phyloP scores from a whole-genome alignment of 2,888 invertebrate species.

The Aporophyla lueneburgensis region DNA sequence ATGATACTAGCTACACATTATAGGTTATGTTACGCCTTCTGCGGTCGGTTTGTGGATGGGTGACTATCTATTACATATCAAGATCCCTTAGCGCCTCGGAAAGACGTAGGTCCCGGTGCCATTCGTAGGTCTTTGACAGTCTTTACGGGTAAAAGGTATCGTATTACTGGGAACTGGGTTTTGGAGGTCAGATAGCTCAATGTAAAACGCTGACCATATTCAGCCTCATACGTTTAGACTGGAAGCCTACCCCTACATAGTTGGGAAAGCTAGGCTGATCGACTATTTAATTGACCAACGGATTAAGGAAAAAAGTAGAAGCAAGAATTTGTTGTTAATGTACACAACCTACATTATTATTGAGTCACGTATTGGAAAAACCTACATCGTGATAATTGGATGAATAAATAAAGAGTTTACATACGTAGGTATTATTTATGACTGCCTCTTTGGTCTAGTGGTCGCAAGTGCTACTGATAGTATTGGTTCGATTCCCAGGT shows the following conservation, averaged over 20 bases:
- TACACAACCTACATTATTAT: background rate
- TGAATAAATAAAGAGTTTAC: background rate
- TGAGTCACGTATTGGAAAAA: constrained; percentile 9
- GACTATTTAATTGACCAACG: background rate
- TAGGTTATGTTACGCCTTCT: background rate
- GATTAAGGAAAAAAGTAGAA: constrained; percentile 11
- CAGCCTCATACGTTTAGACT: background rate
- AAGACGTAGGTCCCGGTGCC: background rate
- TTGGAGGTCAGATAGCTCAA: background rate
- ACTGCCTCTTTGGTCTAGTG: too few relatives aligned
- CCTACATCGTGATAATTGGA: background rate
- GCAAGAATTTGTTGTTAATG: background rate
- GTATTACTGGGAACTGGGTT: background rate
- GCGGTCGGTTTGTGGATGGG: background rate
- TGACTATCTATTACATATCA: background rate
- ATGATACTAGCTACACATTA: background rate
- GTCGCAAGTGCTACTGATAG: too few relatives aligned
- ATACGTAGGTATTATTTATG: background rate
- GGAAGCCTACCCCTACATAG: background rate
- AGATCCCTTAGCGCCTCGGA: background rate
- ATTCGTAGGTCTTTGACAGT: background rate
- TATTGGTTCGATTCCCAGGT: too few relatives aligned
- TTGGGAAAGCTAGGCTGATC: background rate
- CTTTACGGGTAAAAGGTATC: background rate
- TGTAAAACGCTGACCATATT: background rate